Percentiles rank a stretch among this genome's conserved stretches.
Evolutionary conservation across 1,140 invertebrate genomes (phyloP).

Genomic region (Macrostomum lignano): DNA sequence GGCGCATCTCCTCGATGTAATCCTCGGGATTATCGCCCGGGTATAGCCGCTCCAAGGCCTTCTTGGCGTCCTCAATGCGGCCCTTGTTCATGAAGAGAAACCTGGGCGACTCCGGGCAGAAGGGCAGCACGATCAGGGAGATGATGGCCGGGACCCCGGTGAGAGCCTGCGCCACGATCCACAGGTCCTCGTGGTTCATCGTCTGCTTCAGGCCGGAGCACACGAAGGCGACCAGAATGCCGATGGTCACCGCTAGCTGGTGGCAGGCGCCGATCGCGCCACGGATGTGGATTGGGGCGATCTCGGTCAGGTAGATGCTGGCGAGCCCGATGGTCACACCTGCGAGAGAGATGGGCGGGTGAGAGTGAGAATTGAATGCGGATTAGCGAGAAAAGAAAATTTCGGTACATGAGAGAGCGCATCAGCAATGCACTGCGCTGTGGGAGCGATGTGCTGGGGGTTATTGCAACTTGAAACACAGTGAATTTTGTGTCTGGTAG

Average conservation of each 20-base stretch:
- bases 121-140: conserved; percentile 41
- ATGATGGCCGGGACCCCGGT: conserved; percentile 46
- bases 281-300: conserved; percentile 46
- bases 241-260: conserved; percentile 58
- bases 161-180: conserved; percentile 35
- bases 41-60: not conserved
- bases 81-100: conserved; percentile 33
- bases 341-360: conserved; percentile 6
- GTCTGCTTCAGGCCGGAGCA: conserved; percentile 39
- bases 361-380: not conserved
- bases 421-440: too few relatives aligned
- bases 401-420: too few relatives aligned
- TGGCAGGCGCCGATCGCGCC: conserved; percentile 57
- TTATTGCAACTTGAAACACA: too few relatives aligned
- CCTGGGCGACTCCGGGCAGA: conserved; percentile 67
- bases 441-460: too few relatives aligned
- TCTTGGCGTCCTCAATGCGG: not conserved
- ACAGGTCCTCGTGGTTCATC: conserved; percentile 32
- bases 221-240: conserved; percentile 37
- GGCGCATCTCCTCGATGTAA: conserved; percentile 3
- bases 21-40: not conserved
- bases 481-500: too few relatives aligned
- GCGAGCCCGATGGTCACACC: conserved; percentile 36
- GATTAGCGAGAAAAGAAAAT: too few relatives aligned
- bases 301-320: conserved; percentile 58